Conservation (phyloP, 2,113 vertebrate species). For the Prionailurus viverrinus region DNA sequence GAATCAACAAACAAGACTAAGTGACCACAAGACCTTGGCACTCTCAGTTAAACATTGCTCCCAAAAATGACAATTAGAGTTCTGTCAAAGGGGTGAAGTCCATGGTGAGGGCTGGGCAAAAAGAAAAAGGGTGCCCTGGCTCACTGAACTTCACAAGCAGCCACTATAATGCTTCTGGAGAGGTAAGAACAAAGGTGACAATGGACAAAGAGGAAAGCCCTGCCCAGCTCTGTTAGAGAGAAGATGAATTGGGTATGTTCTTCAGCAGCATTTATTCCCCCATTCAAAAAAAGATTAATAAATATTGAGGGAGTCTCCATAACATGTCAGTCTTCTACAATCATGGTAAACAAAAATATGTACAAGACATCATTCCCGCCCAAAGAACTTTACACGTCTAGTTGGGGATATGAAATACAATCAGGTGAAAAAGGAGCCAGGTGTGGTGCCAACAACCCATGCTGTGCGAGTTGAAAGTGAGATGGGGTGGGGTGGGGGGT, state of each 20-base stretch:
- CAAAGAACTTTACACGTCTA: not conserved
- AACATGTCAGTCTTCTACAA: not conserved
- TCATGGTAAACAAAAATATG: not conserved
- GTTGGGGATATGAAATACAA: not conserved
- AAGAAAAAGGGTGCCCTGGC: not conserved
- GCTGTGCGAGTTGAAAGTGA: not conserved
- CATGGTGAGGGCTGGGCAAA: not conserved
- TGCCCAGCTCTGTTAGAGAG: not conserved
- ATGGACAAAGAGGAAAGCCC: not conserved
- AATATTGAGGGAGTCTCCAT: not conserved
- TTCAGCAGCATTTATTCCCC: not conserved
- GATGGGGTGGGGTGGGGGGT: accelerated
- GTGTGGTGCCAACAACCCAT: not conserved
- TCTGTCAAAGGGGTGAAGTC: not conserved
- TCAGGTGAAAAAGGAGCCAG: not conserved
- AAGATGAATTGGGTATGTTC: not conserved
- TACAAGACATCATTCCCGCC: not conserved
- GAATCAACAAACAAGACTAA: not conserved
- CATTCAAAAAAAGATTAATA: not conserved
- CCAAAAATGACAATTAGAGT: not conserved
- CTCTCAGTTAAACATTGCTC: not conserved
- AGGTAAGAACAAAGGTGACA: not conserved
- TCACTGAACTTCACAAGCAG: not conserved
- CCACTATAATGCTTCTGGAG: not conserved
- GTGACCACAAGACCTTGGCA: not conserved